Evolutionary conservation across 2,888 invertebrate genomes (phyloP), one percentile per base, ranked within the genome.

Genomic region (Ochlodes sylvanus): DNA sequence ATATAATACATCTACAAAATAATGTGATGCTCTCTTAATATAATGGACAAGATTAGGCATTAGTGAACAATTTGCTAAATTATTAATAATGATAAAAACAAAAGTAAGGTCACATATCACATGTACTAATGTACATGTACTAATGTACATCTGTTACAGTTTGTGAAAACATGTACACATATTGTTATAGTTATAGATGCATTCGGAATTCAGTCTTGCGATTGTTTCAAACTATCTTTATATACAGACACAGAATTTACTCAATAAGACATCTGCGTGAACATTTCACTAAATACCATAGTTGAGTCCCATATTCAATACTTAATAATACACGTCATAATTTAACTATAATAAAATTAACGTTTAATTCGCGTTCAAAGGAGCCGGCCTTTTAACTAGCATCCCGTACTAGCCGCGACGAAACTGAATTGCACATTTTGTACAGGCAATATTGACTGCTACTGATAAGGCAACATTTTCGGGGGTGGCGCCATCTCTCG

Each of bases 251-350:
- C 78, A 81, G 77, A 83, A 81, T 78, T 75, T 79, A 81, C 81
- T 80, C 82, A 86, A 71, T 80, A 83, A 82, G 77, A 80, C 77
- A 82, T 83, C 77, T 85, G 84, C 79, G 72, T 83, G 78, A 83
- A 85, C 75, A 88, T 87, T 88, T 86, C 86, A 87, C 89, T 90
- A 91, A 89, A 89, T 88, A 92, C 86, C 87, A 84, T 89, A 92
- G 83, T 92, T 92, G 92, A 91, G 92, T 92, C 92, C 92, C 90
- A 88, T 89, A 87, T 86, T 87, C 79, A 88, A 90, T 88, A 89
- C 87, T 89, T 89, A 78, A 82, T 88, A 89, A 88, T 88, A 89
- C 85, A 86, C 73, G 74, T 83, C 83, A 80, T 77, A 76, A 81
- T 80, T 81, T 81, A 78, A 78, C 80, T 86, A 86, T 75, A 79